Base-by-base conservation (phyloP, 64 coral and sea anemone species). In the Actinia equina region DNA sequence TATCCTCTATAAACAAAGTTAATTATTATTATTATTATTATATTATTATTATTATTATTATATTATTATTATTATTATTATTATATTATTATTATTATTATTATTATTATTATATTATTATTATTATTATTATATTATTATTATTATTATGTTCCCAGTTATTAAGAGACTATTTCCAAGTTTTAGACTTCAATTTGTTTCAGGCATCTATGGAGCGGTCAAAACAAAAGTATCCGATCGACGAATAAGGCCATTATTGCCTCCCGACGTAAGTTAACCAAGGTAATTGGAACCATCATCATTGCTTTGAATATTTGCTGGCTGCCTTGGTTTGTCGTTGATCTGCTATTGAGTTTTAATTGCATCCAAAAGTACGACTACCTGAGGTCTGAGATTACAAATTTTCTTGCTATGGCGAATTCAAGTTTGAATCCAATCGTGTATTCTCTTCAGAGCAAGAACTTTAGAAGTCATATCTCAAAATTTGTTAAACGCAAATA, bases 231-330 rank as follows among this genome's bases (percentile, higher is more conserved):
- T 56, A 53, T 15, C 7, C 44, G 25, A 3, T 19, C 88, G 41
- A 84, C 88, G 57, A 89, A 63, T 18, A 64, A 56, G 62, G 80
- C 56, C 27, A 52, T 89, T 43, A 17, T 83, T 1, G 45, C 81
- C 22, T 89, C 88, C 11, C 46, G 88, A 15, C 88, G 54, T 17
- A 58, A 57, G 3, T 53, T 89, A n/a, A 89, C 88, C 49, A 71
- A 53, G 49, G 71, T 89, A 43, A 63, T 89, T 11, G 46, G 88
- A 19, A 89, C 45, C 55, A 62, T 89, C 9, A 89, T 89, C 16
- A 56, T 89, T 51, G 59, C 82, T 10, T 89, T 89, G 26, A 84
- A 89, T 71, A 74, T 89, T 22, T 89, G 88, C 67, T 89, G 88
- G 88, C 45, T 89, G 80, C 88, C 88, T 11, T 89, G 88, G 88